A percentile compares a stretch with the other conserved stretches of the same genome.
Evolutionary conservation across 2,797 vertebrate species (phyloP).

Genomic region (Octomys mimax): DNA sequence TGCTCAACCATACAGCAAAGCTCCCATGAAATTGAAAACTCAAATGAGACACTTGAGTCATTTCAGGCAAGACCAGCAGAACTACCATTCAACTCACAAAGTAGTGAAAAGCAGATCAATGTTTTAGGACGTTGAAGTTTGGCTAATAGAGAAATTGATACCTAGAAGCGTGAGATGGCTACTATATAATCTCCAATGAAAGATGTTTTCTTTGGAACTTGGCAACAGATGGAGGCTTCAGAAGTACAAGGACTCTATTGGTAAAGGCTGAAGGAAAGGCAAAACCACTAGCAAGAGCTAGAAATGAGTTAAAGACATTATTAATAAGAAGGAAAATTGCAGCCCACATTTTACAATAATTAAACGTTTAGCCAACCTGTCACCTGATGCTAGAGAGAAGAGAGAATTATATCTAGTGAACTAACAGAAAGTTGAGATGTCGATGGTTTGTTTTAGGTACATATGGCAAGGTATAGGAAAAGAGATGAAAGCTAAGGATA

Average conservation of each 20-base stretch:
- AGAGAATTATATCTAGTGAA: conserved; percentile 28
- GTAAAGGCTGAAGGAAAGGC: conserved; percentile 53
- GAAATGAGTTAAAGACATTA: conserved; percentile 64
- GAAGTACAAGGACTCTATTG: conserved; percentile 36
- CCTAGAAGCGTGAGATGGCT: neutral
- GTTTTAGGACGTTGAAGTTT: neutral
- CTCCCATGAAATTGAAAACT: neutral
- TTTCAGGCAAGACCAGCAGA: neutral
- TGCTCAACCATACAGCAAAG: neutral
- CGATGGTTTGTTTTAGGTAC: conserved; percentile 13
- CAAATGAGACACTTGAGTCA: neutral
- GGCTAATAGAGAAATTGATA: neutral
- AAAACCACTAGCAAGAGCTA: conserved; percentile 57
- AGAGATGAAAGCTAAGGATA: neutral
- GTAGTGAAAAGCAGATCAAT: neutral
- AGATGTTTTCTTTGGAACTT: conserved; percentile 60
- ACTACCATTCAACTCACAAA: neutral
- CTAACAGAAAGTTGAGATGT: neutral
- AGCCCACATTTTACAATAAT: conserved; percentile 59
- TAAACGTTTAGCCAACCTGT: conserved; percentile 71
- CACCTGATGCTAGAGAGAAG: conserved; percentile 32
- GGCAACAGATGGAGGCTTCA: conserved; percentile 71
- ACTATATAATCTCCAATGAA: conserved; percentile 18
- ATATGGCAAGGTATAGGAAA: neutral
- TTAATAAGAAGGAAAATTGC: conserved; percentile 64